Evolutionary conservation across 2,797 vertebrate species (phyloP), one percentile per base, ranked within the genome.

Genomic region (Xyrichtys novacula): DNA sequence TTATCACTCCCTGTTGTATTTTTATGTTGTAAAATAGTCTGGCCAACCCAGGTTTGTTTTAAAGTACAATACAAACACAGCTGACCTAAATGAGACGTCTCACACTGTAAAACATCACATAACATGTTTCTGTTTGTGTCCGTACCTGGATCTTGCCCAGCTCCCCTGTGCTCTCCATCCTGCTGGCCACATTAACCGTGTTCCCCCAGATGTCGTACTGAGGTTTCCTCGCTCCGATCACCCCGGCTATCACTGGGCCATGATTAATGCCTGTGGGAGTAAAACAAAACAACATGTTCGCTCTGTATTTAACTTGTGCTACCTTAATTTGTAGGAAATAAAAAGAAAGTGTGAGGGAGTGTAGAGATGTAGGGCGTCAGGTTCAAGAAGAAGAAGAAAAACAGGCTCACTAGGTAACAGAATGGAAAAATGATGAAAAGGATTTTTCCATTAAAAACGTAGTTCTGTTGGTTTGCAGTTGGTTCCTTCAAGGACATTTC

Each of bases 131-230:
- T 4, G 26, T 46, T 22, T 25, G 59, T 4, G 23, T 72, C 38
- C 3, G 25, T 94, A 99, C 98, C 97, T 99, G 98, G 85, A 99
- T 98, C 87, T 96, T 98, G 29, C 97, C 98, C 16, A 98, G 95
- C 44, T 98, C 96, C 36, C 98, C 98, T 0, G 97, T 99, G 71
- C 94, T 99, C 85, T 99, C 98, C 98, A 99, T 99, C 2, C 98
- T 89, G 76, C 98, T 99, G 31, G 98, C 97, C 1, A 99, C 98
- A 0, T 99, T 99, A 2, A 99, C 98, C 0, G 98, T 97, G 90
- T 99, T 99, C 20, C 98, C 98, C 98, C 98, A 99, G 34, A 99
- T 99, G 69, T 99, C 98, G 0, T 99, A 99, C 85, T 99, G 98
- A 22, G 98, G 98, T 56, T 99, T 99, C 40, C 96, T 95, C 15